Conservation (phyloP, 2,797 vertebrate species). For the Fratercula arctica region DNA sequence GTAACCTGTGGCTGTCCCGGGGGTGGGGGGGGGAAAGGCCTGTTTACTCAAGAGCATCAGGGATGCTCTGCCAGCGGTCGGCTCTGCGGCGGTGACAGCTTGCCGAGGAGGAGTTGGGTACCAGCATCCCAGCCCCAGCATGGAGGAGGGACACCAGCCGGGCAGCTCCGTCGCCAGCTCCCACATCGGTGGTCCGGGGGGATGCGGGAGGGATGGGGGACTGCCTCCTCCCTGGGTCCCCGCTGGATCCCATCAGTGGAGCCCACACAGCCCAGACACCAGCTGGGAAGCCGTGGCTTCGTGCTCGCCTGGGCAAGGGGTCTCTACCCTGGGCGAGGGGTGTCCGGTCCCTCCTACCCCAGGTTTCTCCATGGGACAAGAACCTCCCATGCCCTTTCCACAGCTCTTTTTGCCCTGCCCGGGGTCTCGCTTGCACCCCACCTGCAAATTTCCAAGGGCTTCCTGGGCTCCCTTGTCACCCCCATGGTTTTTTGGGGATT, state of each 20-base stretch:
- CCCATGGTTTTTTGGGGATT: background rate
- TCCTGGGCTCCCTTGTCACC: background rate
- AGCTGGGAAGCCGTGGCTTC: background rate
- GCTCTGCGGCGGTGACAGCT: background rate
- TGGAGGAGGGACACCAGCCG: background rate
- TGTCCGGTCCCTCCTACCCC: background rate
- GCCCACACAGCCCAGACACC: background rate
- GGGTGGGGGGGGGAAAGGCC: background rate
- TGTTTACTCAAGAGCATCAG: background rate
- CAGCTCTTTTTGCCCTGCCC: background rate
- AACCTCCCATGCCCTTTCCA: background rate
- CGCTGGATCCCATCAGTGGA: rapidly evolving
- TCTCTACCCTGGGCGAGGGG: background rate
- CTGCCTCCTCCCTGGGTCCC: background rate
- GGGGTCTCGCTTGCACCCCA: background rate
- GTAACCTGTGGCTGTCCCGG: background rate
- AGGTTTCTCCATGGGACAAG: background rate
- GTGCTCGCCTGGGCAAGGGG: background rate
- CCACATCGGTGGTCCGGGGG: rapidly evolving
- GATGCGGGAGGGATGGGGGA: background rate
- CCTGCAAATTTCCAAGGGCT: background rate
- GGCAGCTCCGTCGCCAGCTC: background rate
- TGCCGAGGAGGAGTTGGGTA: background rate
- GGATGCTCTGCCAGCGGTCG: background rate
- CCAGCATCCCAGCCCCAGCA: background rate